Evolutionary conservation across 1,140 invertebrate genomes (phyloP), one percentile per base, ranked within the genome.

Genomic region (Cardiocondyla obscurior): DNA sequence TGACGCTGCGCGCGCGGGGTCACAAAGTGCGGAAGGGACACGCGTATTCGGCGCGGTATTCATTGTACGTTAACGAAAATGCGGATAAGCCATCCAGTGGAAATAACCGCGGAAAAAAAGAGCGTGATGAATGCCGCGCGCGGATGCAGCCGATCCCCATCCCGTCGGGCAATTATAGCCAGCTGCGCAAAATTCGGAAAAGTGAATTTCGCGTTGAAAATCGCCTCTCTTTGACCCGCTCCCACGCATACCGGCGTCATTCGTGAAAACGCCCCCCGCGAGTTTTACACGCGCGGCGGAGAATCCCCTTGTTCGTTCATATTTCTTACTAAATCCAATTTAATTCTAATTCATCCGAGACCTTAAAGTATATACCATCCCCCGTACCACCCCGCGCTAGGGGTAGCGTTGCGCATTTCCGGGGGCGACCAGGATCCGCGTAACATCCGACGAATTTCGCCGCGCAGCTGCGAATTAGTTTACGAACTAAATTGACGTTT

Each of bases 401-500:
- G 19, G 22, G 30, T 22, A 64, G 25, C 19, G 10, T 28, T n/a
- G n/a, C n/a, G 36, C 10, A 77, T 77, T 67, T 77, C n/a, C 22
- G n/a, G n/a, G n/a, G 16, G 60, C 74, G 46, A 51, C 22, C 58
- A 5, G 39, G 39, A 77, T 77, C 55, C 46, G 33, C 44, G 74
- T 12, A 12, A 30, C 36, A 60, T 74, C 55, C 55, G n/a, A 44
- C 55, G 46, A 53, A 69, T 79, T 67, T 36, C 30, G 49, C 30
- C 36, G 62, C 46, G 36, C 60, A 53, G 60, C 46, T 67, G 60
- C 74, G 62, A 79, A 79, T 79, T 79, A 79, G 74, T 79, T 67
- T 79, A 79, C 74, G 74, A 42, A 53, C 62, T 69, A 79, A 79
- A 79, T 79, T 69, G 74, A 79, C 74, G 74, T 79, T 79, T 79